Percentiles rank a stretch among this genome's conserved stretches.
Conservation (phyloP, 2,113 vertebrate genomes). For the Triplophysa tibetana region DNA sequence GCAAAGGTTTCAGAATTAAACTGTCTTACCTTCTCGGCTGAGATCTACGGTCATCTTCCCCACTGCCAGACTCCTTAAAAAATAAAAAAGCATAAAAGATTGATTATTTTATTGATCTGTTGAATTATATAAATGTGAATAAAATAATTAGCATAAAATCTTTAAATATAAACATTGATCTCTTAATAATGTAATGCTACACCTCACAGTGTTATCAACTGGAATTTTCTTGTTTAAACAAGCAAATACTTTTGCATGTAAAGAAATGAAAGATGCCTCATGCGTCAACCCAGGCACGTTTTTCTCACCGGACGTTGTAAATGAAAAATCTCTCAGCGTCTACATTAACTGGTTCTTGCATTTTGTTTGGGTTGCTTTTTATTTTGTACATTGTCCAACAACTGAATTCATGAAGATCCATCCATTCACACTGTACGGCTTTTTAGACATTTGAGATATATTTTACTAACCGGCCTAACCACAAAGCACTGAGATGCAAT, state of each 20-base stretch:
- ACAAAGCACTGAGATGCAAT: no score
- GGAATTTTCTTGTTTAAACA: background rate
- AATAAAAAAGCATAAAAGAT: slow-evolving; percentile 34
- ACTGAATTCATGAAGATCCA: no score
- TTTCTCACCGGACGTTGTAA: background rate
- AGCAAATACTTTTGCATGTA: background rate
- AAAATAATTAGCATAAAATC: background rate
- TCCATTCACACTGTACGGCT: no score
- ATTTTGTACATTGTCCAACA: no score
- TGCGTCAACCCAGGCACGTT: background rate
- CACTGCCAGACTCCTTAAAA: slow-evolving; percentile 91
- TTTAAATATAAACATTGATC: no score
- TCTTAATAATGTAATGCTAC: background rate
- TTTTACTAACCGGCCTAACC: background rate
- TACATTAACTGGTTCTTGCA: background rate
- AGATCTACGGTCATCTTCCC: slow-evolving; percentile 93
- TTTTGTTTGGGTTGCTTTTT: background rate
- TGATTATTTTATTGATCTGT: background rate
- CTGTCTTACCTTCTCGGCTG: slow-evolving; percentile 89
- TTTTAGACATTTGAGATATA: no score
- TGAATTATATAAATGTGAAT: background rate
- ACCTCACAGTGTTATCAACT: background rate
- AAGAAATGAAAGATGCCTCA: background rate
- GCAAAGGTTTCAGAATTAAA: background rate
- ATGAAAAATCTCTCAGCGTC: background rate